A percentile compares a stretch with the other conserved stretches of the same genome.
These are phyloP conservation scores for Armadillidium nasatum DNA, from an alignment of 1,140 invertebrate species.

Conservation along the genomic window DNA sequence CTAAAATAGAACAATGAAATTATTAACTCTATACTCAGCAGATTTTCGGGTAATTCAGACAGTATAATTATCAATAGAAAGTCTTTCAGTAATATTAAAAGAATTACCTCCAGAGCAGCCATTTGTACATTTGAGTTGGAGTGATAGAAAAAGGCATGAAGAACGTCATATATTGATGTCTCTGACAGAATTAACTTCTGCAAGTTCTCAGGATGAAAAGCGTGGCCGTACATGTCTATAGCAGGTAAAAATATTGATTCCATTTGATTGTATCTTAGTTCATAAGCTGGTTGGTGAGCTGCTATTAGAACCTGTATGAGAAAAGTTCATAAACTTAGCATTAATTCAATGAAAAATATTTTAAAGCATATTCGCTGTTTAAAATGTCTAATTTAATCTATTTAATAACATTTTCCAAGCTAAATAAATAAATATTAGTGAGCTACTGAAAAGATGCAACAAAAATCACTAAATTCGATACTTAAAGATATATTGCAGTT, in stretches of 20 bases:
- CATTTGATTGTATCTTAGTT: constrained; percentile 90
- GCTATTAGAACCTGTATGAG: constrained; percentile 78
- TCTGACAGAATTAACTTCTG: constrained; percentile 95
- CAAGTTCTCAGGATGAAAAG: constrained; percentile 94
- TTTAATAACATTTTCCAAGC: too few relatives aligned
- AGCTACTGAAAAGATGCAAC: too few relatives aligned
- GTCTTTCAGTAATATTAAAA: too few relatives aligned
- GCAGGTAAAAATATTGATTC: constrained; percentile 97
- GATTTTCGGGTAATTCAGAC: too few relatives aligned
- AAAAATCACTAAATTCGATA: too few relatives aligned
- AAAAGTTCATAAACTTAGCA: background rate
- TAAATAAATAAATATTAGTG: too few relatives aligned
- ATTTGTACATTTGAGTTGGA: constrained; percentile 81
- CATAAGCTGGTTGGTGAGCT: constrained; percentile 92
- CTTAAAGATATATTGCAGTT: too few relatives aligned
- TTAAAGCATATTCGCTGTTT: background rate
- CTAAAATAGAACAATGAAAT: too few relatives aligned
- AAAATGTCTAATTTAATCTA: too few relatives aligned
- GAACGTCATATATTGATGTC: constrained; percentile 95
- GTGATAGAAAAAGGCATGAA: constrained; percentile 99
- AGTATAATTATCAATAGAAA: too few relatives aligned
- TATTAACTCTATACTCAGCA: too few relatives aligned
- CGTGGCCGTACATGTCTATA: constrained; percentile 96
- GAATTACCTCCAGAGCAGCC: constrained; percentile 77
- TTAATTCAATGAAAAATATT: background rate